Evolutionary conservation across 1,140 invertebrate genomes (phyloP).

Genomic region (Drosophila kepulauana): DNA sequence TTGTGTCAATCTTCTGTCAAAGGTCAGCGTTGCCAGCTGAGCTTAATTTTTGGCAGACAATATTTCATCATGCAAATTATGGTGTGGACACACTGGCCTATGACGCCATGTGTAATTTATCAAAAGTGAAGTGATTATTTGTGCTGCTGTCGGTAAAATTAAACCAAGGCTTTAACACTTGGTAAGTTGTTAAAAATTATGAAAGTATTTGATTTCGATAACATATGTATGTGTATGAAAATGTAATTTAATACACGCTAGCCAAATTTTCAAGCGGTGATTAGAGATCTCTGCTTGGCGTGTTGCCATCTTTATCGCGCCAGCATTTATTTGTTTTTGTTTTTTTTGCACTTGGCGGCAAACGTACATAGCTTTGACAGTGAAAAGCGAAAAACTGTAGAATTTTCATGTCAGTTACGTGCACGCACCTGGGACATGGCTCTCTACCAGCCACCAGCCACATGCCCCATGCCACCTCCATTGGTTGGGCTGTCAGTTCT

Average conservation of each 20-base stretch:
- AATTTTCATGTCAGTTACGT: constrained; percentile 56
- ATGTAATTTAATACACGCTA: constrained; percentile 30
- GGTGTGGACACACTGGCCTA: background rate
- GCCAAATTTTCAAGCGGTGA: constrained; percentile 24
- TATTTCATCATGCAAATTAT: background rate
- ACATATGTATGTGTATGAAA: constrained; percentile 1
- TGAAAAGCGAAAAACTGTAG: constrained; percentile 48
- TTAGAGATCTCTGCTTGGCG: constrained; percentile 31
- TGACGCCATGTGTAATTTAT: background rate
- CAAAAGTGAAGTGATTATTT: background rate
- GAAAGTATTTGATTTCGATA: constrained; percentile 20
- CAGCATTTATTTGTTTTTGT: background rate
- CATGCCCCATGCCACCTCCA: background rate
- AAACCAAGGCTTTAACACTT: background rate
- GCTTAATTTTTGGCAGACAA: background rate
- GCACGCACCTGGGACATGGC: constrained; percentile 48
- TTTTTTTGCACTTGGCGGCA: background rate
- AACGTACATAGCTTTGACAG: constrained; percentile 18
- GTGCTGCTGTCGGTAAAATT: background rate
- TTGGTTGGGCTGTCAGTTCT: constrained; percentile 1
- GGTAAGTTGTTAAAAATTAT: constrained; percentile 8
- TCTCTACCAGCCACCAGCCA: constrained; percentile 1
- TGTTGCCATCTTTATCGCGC: constrained; percentile 29
- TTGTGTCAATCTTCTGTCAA: background rate
- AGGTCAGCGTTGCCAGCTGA: constrained; percentile 20